A percentile compares a stretch with the other conserved stretches of the same genome.
These are phyloP conservation scores for Urophycis tenuis DNA, from an alignment of 2,797 vertebrate species.

Conservation along the genomic window DNA sequence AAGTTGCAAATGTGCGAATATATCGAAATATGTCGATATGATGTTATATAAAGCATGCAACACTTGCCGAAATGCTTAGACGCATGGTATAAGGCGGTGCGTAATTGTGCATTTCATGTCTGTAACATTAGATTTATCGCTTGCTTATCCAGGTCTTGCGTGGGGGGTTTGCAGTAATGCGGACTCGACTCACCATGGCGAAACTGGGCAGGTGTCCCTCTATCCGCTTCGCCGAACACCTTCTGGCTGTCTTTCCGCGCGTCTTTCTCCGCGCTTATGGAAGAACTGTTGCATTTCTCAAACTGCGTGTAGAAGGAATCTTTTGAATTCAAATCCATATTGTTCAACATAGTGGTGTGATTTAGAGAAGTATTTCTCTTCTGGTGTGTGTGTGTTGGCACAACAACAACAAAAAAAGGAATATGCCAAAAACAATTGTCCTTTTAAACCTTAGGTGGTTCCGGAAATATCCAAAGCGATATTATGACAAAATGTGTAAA, in stretches of 20 bases:
- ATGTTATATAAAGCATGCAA: neutral
- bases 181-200: slow-evolving; percentile 75
- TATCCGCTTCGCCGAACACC: slow-evolving; percentile 71
- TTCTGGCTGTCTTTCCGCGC: slow-evolving; percentile 73
- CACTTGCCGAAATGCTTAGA: neutral
- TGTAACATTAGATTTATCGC: slow-evolving; percentile 6
- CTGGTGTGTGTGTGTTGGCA: slow-evolving; percentile 21
- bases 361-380: slow-evolving; percentile 58
- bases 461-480: slow-evolving; percentile 64
- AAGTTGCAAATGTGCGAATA: neutral
- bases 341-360: slow-evolving; percentile 79
- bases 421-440: slow-evolving; percentile 25
- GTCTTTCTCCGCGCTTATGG: slow-evolving; percentile 69
- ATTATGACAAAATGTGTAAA: slow-evolving; percentile 53
- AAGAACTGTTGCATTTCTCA: slow-evolving; percentile 77
- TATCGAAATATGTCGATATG: neutral
- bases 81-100: neutral
- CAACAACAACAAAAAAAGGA: slow-evolving; percentile 36
- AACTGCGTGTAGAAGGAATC: slow-evolving; percentile 82
- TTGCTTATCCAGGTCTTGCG: neutral
- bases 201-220: slow-evolving; percentile 73
- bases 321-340: slow-evolving; percentile 88
- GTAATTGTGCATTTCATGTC: slow-evolving; percentile 9
- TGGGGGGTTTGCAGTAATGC: slow-evolving; percentile 29
- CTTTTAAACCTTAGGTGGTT: slow-evolving; percentile 48